Conservation (phyloP, 2,113 vertebrate genomes). For the Spermophilus dauricus region DNA sequence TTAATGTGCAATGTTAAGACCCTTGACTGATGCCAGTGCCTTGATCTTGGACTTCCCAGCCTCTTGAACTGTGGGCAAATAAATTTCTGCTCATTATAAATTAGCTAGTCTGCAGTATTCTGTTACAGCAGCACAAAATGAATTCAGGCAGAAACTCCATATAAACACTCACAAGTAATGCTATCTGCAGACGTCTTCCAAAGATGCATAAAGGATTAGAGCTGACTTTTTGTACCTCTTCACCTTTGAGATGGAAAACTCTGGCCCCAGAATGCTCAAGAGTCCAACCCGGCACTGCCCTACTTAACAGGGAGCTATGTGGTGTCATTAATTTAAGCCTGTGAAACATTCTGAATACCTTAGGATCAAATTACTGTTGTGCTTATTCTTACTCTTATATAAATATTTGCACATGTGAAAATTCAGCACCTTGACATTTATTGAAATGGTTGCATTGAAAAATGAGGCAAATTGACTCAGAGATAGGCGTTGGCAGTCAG, state of each 20-base stretch:
- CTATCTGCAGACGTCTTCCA: not conserved
- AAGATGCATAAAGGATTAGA: not conserved
- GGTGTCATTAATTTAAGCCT: not conserved
- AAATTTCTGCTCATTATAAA: not conserved
- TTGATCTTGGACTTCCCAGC: not conserved
- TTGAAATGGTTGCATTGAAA: constrained; percentile 59
- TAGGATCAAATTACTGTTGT: constrained; percentile 63
- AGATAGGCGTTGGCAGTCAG: not conserved
- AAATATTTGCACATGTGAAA: constrained; percentile 74
- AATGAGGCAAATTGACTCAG: constrained; percentile 62
- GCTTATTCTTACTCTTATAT: constrained; percentile 52
- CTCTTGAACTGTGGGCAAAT: not conserved
- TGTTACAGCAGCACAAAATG: not conserved
- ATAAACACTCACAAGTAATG: not conserved
- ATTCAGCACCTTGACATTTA: constrained; percentile 72
- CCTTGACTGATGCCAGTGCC: not conserved
- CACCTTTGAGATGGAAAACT: not conserved
- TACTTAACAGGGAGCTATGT: not conserved
- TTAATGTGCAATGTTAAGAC: not conserved
- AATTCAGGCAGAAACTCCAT: not conserved
- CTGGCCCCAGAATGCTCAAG: not conserved
- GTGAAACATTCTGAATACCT: constrained; percentile 34
- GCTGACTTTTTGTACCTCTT: not conserved
- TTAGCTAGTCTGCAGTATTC: not conserved
- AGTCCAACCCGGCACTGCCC: not conserved